Percentiles rank a stretch among this genome's conserved stretches.
phyloP scores from a whole-genome alignment of 2,888 invertebrate genomes.

The Onthophagus sagittarius region DNA sequence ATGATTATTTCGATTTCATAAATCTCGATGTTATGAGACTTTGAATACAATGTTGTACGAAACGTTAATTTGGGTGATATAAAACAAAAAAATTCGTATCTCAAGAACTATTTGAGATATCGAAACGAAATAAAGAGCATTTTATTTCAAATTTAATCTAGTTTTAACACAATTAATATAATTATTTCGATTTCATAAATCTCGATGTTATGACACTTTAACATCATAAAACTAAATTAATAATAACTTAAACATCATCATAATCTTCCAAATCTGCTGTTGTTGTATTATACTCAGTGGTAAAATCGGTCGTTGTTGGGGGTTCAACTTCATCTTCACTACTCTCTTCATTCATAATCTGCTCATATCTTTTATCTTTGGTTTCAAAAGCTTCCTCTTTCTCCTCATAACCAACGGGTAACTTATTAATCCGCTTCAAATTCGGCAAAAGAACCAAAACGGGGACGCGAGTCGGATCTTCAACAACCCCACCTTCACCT shows the following conservation, averaged over 20 bases:
- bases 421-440: slow-evolving; percentile 57
- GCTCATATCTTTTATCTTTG: slow-evolving; percentile 33
- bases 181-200: too few species aligned
- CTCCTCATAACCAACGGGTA: slow-evolving; percentile 51
- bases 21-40: too few species aligned
- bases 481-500: slow-evolving; percentile 29
- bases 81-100: background rate
- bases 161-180: too few species aligned
- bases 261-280: slow-evolving; percentile 11
- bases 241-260: background rate
- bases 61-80: too few species aligned
- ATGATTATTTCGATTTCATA: too few species aligned
- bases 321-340: slow-evolving; percentile 28
- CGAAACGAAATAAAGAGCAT: too few species aligned
- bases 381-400: slow-evolving; percentile 43
- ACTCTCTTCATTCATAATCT: slow-evolving; percentile 44
- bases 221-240: too few species aligned
- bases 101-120: too few species aligned
- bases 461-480: slow-evolving; percentile 42
- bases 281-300: slow-evolving; percentile 27
- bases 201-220: too few species aligned
- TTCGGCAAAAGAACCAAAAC: slow-evolving; percentile 53
- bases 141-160: too few species aligned
- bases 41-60: too few species aligned
- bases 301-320: slow-evolving; percentile 28